Base-by-base conservation (phyloP, 2,113 vertebrate genomes). In the Phaethon lepturus region DNA sequence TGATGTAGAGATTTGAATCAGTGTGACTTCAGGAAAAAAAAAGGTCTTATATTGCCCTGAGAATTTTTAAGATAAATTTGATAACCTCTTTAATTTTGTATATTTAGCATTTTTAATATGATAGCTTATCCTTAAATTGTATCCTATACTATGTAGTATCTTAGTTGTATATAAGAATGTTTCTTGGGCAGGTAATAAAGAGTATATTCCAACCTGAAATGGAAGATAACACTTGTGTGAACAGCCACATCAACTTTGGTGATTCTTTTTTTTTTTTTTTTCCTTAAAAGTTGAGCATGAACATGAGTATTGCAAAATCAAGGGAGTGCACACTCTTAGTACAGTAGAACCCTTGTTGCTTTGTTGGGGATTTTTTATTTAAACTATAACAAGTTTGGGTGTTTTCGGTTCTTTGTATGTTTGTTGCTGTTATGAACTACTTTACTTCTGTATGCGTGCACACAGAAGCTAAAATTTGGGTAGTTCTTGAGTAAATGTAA, bases 371-470 rank as follows among this genome's bases (percentile, higher is more conserved):
- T 56, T 63, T 2, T 33, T 63, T 31, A 60, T 68, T 92, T 77
- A 35, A n/a, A 19, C 9, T 55, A 1, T 55, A 35, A 31, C 2
- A 77, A 47, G 14, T 71, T 86, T 7, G 3, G 13, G 0, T 3
- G 55, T 67, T 81, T 77, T 38, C 5, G 1, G 1, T 63, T 78
- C 15, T 82, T 67, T 79, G 7, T 59, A 9, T 5, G 3, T 53
- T 81, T 78, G 2, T 42, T 64, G 72, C 10, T 20, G 17, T 33
- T 53, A 5, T 2, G 16, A 64, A 47, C 15, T 58, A 16, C 47
- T 79, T 67, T 79, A 18, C 10, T 71, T 12, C 14, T 67, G 13
- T 25, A 28, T 25, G 3, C 0, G 0, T 76, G 33, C 5, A 22
- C 7, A 23, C 10, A 40, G n/a, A 80, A 87, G 31, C 47, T 72